Base-by-base conservation (phyloP, 2,888 invertebrate genomes). In the Atherix ibis region DNA sequence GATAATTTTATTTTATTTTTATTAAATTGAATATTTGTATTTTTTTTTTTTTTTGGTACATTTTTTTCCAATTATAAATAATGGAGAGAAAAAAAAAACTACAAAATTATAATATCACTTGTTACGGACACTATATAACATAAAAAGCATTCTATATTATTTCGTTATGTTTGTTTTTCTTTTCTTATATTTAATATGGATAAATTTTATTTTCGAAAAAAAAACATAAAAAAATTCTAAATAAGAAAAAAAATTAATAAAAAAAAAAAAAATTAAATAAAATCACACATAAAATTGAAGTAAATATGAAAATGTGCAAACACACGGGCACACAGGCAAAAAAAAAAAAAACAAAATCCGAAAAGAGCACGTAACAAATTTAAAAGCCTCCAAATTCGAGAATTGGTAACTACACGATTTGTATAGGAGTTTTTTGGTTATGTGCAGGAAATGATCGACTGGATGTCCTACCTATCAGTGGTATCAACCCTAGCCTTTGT, bases 401-500 rank as follows among this genome's bases (percentile, higher is more conserved):
- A 60, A 58, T 51, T 47, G 34, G 37, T 42, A 36, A 39, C 40
- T 73, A 62, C 73, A 74, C 77, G 70, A 66, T 73, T 76, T 80
- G 83, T 80, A 83, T 85, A 87, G 87, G 87, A 87, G 82, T 87
- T 87, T 73, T 87, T 87, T 70, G 84, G 84, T 65, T 87, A 83
- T 76, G 87, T 87, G 64, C 84, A 91, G 89, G 89, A 91, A 73
- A 88, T 91, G 84, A 88, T 89, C 63, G 87, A 87, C 68, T 91
- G 91, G 89, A 88, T 91, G 85, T 85, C 87, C 54, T 92, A 91
- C 68, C 70, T 85, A 51, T 89, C 89, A 45, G 91, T 95, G 63
- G 82, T 89, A 47, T 88, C 88, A 44, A 89, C 84, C 47, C 73
- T 95, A 47, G 76, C 81, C 59, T 94, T 89, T 68, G 94, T 95